Base-by-base conservation (phyloP, 2,113 vertebrate genomes). In the Anarrhichthys ocellatus region DNA sequence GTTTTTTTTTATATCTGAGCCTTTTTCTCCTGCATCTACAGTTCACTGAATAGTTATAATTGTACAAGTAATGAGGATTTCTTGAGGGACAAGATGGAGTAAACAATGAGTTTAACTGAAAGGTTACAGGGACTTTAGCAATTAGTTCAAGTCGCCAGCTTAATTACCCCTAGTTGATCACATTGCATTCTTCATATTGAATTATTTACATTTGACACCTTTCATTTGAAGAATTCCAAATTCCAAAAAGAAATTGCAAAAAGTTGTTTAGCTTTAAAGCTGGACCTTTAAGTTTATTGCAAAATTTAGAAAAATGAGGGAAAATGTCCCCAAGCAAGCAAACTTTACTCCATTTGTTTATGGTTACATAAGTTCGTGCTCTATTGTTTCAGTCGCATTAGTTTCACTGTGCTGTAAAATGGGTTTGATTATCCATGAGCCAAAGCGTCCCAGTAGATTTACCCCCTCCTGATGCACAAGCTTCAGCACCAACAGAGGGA, bases 371-470 rank as follows among this genome's bases (percentile, higher is more conserved):
- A 58, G 15, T 81, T 69, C 81, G 14, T 15, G 13, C 32, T 52
- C 15, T 58, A 22, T 58, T 50, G 48, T 54, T 73, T 69, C 58
- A 36, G 44, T 74, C 59, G 59, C 80, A 64, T 74, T 85, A 36
- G 13, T 58, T 81, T 86, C 58, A 67, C 44, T 54, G 27, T 48
- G 64, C 48, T 75, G 76, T 67, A 78, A 78, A 81, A 87, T 38
- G 46, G 52, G 52, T 88, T 87, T 84, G 74, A 89, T 72, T 82
- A 80, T 85, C 64, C 34, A 65, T 63, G 61, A 88, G 80, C 86
- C 84, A 65, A 82, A 46, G 54, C 9, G 34, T 84, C 80, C 67
- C 84, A 15, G 54, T 71, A 74, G 82, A 89, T 82, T 89, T 81
- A 58, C 54, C 63, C 73, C 66, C 73, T 50, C 63, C 76, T 62